Evolutionary conservation across 2,113 vertebrate species (phyloP).

Genomic region (Murina feae): DNA sequence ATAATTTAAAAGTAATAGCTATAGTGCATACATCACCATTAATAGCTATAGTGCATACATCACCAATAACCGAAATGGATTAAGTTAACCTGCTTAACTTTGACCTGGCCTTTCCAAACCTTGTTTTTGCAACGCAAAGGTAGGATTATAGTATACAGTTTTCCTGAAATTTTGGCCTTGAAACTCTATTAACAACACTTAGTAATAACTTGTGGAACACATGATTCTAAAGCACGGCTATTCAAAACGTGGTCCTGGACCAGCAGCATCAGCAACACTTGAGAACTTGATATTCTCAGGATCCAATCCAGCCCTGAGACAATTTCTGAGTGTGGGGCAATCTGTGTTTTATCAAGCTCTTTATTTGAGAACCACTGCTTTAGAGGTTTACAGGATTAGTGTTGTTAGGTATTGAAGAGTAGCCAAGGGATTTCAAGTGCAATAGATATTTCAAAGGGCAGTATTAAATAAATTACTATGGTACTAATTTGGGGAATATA

Average conservation of each 20-base stretch:
- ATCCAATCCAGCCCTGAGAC: neutral
- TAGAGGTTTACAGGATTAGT: neutral
- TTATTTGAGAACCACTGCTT: neutral
- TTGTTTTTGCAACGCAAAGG: neutral
- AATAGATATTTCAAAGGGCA: neutral
- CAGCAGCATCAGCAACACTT: neutral
- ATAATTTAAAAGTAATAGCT: neutral
- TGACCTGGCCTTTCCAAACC: neutral
- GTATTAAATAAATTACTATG: neutral
- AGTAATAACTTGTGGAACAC: neutral
- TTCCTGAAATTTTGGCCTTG: neutral
- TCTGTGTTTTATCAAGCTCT: neutral
- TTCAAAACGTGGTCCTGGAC: neutral
- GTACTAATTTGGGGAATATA: neutral
- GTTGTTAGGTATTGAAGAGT: neutral
- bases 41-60: neutral
- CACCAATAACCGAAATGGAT: neutral
- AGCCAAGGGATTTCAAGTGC: neutral
- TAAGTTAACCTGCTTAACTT: neutral
- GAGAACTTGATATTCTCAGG: neutral
- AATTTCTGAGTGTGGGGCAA: neutral
- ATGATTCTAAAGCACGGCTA: neutral
- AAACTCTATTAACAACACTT: neutral
- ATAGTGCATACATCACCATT: neutral
- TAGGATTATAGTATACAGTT: neutral